Percentiles rank a stretch among this genome's conserved stretches.
phyloP scores from a whole-genome alignment of 1,140 invertebrate genomes.

The Acromyrmex echinatior region DNA sequence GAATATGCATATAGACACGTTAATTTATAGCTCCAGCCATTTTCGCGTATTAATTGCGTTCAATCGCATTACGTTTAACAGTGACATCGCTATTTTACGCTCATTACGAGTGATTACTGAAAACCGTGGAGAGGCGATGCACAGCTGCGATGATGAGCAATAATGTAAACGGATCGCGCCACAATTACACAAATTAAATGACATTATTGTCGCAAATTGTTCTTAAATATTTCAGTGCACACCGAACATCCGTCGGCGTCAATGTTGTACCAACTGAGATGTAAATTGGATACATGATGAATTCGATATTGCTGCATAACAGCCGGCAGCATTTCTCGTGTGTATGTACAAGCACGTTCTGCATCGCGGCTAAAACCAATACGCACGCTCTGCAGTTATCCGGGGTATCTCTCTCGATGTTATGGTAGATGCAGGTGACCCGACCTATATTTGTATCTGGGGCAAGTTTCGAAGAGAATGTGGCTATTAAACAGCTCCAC shows the following conservation, averaged over 20 bases:
- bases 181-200: conserved; percentile 36
- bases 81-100: conserved; percentile 39
- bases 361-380: conserved; percentile 55
- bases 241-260: not conserved
- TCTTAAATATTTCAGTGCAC: conserved; percentile 50
- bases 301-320: conserved; percentile 69
- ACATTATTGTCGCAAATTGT: conserved; percentile 35
- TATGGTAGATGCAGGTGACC: conserved; percentile 81
- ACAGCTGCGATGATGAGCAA: conserved; percentile 2
- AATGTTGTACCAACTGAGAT: conserved; percentile 7
- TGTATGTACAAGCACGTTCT: conserved; percentile 68
- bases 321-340: conserved; percentile 61
- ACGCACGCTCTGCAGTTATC: conserved; percentile 66
- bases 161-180: conserved; percentile 28
- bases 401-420: conserved; percentile 68
- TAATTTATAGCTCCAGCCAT: not conserved
- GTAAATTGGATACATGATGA: conserved; percentile 70
- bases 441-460: conserved; percentile 83
- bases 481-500: conserved; percentile 39
- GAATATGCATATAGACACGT: not conserved
- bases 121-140: not conserved
- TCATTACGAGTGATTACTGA: conserved; percentile 23
- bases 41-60: conserved; percentile 31
- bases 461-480: conserved; percentile 70
- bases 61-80: conserved; percentile 46